Conservation (phyloP, 2,888 invertebrate species). For the Tubiluchus corallicola region DNA sequence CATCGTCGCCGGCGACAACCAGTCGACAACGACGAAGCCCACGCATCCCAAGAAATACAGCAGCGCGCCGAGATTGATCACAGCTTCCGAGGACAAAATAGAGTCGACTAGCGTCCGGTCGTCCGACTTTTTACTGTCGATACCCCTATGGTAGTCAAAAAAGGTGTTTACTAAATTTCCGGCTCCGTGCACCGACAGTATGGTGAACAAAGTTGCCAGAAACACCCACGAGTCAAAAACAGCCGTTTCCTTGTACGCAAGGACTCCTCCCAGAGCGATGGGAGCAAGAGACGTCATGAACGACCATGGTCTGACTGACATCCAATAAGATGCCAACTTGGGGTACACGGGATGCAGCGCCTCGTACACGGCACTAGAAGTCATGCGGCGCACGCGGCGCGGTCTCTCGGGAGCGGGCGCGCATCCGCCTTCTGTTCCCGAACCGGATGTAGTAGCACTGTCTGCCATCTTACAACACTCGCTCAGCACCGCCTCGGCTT, state of each 20-base stretch:
- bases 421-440: too few species aligned
- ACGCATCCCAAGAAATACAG: slow-evolving; percentile 68
- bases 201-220: slow-evolving; percentile 60
- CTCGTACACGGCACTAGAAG: not conserved
- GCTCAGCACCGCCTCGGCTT: not conserved
- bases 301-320: slow-evolving; percentile 83
- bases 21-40: slow-evolving; percentile 54
- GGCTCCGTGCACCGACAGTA: slow-evolving; percentile 80
- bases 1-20: slow-evolving; percentile 73
- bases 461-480: not conserved
- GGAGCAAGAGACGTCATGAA: slow-evolving; percentile 77
- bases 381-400: not conserved
- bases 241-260: slow-evolving; percentile 55
- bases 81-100: slow-evolving; percentile 57
- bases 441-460: too few species aligned
- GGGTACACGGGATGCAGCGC: not conserved
- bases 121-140: slow-evolving; percentile 62
- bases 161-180: slow-evolving; percentile 93
- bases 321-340: slow-evolving; percentile 14
- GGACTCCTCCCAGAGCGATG: slow-evolving; percentile 65
- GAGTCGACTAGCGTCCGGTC: slow-evolving; percentile 88
- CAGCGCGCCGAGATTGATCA: slow-evolving; percentile 70
- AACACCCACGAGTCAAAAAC: slow-evolving; percentile 58
- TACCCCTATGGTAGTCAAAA: slow-evolving; percentile 81
- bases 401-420: too few species aligned